phyloP scores from a whole-genome alignment of 2,797 vertebrate species.

The Argyrosomus regius region DNA sequence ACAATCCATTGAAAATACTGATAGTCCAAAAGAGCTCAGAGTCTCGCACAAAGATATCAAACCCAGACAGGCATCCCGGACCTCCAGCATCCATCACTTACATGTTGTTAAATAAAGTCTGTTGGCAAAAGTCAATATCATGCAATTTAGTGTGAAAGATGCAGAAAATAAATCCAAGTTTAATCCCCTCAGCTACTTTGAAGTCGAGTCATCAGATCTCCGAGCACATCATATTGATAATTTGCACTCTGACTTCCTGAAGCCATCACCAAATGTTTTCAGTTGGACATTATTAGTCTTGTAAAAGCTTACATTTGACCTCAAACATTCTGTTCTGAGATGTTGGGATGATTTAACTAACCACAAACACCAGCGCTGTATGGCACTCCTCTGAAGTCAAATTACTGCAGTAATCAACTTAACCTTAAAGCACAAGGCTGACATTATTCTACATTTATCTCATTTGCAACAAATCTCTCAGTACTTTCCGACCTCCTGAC shows the following conservation, averaged over 20 bases:
- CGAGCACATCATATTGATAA: conserved; percentile 16
- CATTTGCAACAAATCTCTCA: not conserved
- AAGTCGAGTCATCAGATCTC: conserved; percentile 18
- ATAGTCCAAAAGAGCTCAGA: conserved; percentile 14
- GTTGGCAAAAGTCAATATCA: conserved; percentile 53
- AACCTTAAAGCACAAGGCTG: not conserved
- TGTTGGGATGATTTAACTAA: not conserved
- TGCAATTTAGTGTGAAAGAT: conserved; percentile 50
- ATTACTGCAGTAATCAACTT: not conserved
- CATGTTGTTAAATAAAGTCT: conserved; percentile 25
- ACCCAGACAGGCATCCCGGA: conserved; percentile 30
- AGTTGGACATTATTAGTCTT: not conserved
- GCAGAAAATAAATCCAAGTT: conserved; percentile 35
- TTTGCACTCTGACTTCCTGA: not conserved
- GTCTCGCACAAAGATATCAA: conserved; percentile 33
- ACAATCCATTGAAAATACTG: conserved; percentile 44
- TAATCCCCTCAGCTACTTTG: conserved; percentile 27
- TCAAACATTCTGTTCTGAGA: not conserved
- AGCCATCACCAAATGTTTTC: not conserved
- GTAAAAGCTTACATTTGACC: not conserved
- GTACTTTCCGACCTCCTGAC: not conserved
- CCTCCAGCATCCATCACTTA: conserved; percentile 53
- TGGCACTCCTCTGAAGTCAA: not conserved
- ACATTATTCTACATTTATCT: not conserved
- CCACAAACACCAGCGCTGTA: not conserved